Percentiles rank a stretch among this genome's conserved stretches.
phyloP scores from a whole-genome alignment of 1,140 invertebrate genomes.

The Drosophila rufa region DNA sequence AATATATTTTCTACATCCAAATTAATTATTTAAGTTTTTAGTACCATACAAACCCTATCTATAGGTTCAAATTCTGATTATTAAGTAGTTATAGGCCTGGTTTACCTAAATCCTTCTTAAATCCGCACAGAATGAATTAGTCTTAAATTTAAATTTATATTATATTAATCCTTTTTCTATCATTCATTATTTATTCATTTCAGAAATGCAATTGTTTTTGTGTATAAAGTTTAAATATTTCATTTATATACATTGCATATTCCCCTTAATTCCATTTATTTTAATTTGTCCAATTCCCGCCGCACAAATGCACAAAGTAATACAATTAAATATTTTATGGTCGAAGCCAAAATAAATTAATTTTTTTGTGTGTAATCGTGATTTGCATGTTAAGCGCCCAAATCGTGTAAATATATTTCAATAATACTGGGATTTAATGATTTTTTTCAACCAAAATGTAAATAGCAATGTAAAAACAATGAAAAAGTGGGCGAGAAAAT shows the following conservation, averaged over 20 bases:
- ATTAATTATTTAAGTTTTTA: too few species aligned
- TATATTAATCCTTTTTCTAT: not conserved
- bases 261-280: conserved; percentile 16
- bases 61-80: too few species aligned
- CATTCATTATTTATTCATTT: not conserved
- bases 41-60: too few species aligned
- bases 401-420: conserved; percentile 31
- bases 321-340: conserved; percentile 50
- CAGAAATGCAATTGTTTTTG: not conserved
- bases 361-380: conserved; percentile 37
- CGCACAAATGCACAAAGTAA: conserved; percentile 15
- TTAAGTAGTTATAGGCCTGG: too few species aligned
- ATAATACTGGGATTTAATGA: conserved; percentile 33
- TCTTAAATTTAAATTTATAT: not conserved
- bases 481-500: conserved; percentile 7
- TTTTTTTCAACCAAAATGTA: conserved; percentile 26
- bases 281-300: conserved; percentile 3
- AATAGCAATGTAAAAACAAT: conserved; percentile 10
- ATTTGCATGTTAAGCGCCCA: conserved; percentile 26
- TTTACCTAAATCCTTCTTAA: too few species aligned
- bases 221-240: conserved; percentile 2
- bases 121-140: not conserved
- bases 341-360: conserved; percentile 37
- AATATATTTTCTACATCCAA: too few species aligned
- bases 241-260: conserved; percentile 7